Conservation (phyloP, 2,113 vertebrate species). For the Nerophis lumbriciformis region DNA sequence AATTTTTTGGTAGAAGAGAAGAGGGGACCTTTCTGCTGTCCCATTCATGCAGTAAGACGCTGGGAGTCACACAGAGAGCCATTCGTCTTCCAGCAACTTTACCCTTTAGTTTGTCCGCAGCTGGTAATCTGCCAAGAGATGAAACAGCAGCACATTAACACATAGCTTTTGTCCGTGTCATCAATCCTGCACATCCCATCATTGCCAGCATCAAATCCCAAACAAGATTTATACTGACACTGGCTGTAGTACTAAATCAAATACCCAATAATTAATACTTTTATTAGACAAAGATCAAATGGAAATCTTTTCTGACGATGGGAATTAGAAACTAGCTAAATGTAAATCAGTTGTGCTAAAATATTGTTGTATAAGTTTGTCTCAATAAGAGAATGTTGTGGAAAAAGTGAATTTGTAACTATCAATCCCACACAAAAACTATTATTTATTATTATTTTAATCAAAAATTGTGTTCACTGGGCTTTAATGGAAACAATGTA, state of each 20-base stretch:
- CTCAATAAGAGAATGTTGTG: no score
- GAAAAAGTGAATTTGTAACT: no score
- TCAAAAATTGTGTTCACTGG: no score
- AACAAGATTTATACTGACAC: conserved; percentile 29
- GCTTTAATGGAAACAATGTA: no score
- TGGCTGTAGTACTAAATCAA: conserved; percentile 20
- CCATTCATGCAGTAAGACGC: conserved; percentile 16
- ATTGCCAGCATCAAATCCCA: conserved; percentile 37
- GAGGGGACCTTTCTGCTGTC: conserved; percentile 19
- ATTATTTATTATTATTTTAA: no score
- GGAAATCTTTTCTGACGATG: not conserved
- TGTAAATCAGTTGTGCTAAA: not conserved
- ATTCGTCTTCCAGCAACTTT: conserved; percentile 52
- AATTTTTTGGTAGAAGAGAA: conserved; percentile 2
- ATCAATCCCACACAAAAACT: no score
- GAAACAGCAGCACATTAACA: conserved; percentile 55
- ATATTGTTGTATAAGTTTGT: not conserved
- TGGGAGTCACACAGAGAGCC: conserved; percentile 30
- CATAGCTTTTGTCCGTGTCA: conserved; percentile 28
- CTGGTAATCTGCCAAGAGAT: conserved; percentile 77
- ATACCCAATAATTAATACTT: conserved; percentile 11
- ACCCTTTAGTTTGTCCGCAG: conserved; percentile 76
- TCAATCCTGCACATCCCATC: conserved; percentile 32
- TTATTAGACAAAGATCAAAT: not conserved
- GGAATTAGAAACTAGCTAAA: not conserved